These are phyloP conservation scores for Metellina segmentata DNA, from an alignment of 2,888 invertebrate species.

Conservation along the genomic window DNA sequence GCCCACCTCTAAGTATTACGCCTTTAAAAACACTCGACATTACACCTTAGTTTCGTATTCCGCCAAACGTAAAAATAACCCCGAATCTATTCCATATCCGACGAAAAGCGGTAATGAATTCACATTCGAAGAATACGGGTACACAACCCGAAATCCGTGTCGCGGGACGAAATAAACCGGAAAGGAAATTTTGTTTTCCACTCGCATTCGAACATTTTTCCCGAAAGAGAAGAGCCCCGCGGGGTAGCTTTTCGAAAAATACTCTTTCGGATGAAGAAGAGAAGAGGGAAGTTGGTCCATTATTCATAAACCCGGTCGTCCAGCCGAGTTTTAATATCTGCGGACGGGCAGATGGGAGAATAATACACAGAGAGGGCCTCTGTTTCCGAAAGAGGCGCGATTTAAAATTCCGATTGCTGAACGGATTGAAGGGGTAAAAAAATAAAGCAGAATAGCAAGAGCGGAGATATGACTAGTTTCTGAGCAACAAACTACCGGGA, in stretches of 20 bases:
- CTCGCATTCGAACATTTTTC: not conserved
- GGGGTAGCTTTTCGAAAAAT: slow-evolving; percentile 6
- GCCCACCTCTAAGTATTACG: too few species aligned
- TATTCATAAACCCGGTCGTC: slow-evolving; percentile 22
- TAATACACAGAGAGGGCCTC: slow-evolving; percentile 5
- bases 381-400: slow-evolving; percentile 2
- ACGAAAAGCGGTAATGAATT: slow-evolving; percentile 10
- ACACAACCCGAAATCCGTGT: slow-evolving; percentile 7
- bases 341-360: slow-evolving; percentile 43
- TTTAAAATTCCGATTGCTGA: slow-evolving; percentile 47
- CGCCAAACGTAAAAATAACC: too few species aligned
- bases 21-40: too few species aligned
- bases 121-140: not conserved
- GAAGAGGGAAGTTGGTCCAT: slow-evolving; percentile 11
- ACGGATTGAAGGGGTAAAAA: not conserved
- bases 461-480: not conserved
- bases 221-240: not conserved
- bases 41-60: too few species aligned
- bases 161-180: slow-evolving; percentile 12
- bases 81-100: too few species aligned
- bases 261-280: not conserved
- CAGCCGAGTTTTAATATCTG: slow-evolving; percentile 49
- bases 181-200: not conserved
- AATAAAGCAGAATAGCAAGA: not conserved
- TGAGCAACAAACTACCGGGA: not conserved